Conservation (phyloP, 2,797 vertebrate genomes). For the Cossypha heuglini region DNA sequence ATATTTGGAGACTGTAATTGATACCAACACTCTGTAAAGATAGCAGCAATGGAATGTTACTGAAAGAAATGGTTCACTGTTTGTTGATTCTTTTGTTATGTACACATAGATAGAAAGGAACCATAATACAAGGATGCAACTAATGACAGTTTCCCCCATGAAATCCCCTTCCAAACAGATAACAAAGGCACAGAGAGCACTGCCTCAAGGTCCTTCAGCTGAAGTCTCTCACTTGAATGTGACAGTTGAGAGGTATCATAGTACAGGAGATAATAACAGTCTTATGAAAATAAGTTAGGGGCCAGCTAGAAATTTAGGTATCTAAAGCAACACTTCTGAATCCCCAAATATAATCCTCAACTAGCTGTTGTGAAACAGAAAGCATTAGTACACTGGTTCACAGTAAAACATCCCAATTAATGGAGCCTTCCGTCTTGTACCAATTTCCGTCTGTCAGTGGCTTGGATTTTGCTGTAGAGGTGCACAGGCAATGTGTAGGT, state of each 20-base stretch:
- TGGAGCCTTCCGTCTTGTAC: neutral
- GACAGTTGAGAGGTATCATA: neutral
- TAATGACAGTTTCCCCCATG: neutral
- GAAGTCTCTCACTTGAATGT: neutral
- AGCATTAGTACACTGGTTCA: neutral
- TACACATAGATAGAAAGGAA: neutral
- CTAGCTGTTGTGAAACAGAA: neutral
- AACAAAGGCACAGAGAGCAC: neutral
- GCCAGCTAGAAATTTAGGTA: neutral
- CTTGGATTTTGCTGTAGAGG: neutral
- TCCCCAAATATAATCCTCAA: neutral
- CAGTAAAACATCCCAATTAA: neutral
- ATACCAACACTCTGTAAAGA: neutral
- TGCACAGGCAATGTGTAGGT: neutral
- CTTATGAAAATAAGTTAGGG: neutral
- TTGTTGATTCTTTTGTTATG: neutral
- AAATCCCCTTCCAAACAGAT: neutral
- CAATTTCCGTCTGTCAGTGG: neutral
- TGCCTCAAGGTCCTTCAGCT: neutral
- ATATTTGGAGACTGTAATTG: neutral
- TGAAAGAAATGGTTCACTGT: neutral
- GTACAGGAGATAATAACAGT: neutral
- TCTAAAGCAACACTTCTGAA: neutral
- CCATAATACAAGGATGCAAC: neutral
- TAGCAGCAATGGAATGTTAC: neutral